Percentiles rank a stretch among this genome's conserved stretches.
These are phyloP conservation scores for Acanthurus tractus DNA, from an alignment of 2,797 vertebrate species.

Conservation along the genomic window DNA sequence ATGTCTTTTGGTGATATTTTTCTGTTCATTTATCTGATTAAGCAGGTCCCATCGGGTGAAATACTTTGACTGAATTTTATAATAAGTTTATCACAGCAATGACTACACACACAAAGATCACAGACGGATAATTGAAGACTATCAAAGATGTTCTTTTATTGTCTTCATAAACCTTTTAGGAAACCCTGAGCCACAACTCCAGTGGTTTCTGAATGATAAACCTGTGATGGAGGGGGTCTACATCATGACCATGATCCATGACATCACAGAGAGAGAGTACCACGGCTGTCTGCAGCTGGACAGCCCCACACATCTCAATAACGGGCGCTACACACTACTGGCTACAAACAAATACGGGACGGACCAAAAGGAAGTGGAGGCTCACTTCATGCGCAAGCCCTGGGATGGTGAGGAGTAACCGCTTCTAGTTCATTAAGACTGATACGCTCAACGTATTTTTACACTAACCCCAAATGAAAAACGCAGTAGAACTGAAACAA, in stretches of 20 bases:
- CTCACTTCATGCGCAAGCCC: slow-evolving; percentile 94
- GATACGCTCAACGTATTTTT: neutral
- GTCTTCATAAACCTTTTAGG: slow-evolving; percentile 72
- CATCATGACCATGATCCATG: slow-evolving; percentile 94
- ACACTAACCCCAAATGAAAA: neutral
- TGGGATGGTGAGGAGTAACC: slow-evolving; percentile 85
- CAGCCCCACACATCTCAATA: slow-evolving; percentile 96
- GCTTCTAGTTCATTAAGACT: neutral
- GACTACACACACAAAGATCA: neutral
- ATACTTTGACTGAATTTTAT: neutral
- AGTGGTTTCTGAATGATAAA: slow-evolving; percentile 89
- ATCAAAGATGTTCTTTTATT: neutral
- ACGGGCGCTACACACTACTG: slow-evolving; percentile 92
- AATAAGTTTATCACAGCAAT: neutral
- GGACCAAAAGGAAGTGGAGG: slow-evolving; percentile 88
- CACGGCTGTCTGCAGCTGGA: slow-evolving; percentile 98
- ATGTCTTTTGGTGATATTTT: neutral
- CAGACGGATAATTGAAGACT: neutral
- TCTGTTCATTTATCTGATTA: neutral
- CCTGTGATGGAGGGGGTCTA: slow-evolving; percentile 88
- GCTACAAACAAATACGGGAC: slow-evolving; percentile 89
- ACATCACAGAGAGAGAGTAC: slow-evolving; percentile 91
- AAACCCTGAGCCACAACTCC: slow-evolving; percentile 90
- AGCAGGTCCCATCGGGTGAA: neutral
- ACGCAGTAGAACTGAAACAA: neutral